These are phyloP conservation scores for Pollicipes pollicipes DNA, from an alignment of 1,140 invertebrate genomes.

Conservation along the genomic window DNA sequence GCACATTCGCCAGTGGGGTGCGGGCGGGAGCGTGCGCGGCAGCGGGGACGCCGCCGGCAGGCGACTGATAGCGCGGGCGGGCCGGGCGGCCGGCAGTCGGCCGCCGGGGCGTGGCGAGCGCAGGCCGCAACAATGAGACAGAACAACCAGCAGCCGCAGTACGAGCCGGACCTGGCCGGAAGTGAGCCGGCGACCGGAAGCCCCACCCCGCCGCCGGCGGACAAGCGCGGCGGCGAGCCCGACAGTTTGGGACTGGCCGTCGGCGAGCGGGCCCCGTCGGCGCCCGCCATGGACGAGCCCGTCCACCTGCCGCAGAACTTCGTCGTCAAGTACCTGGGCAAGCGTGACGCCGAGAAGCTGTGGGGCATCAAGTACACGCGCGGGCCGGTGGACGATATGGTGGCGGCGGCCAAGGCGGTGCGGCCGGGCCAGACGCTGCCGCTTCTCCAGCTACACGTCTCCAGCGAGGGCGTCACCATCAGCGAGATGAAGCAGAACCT, in stretches of 20 bases:
- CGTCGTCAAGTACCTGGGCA: constrained; percentile 66
- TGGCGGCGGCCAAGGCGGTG: constrained; percentile 51
- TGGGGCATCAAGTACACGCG: constrained; percentile 89
- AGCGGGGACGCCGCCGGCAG: neutral
- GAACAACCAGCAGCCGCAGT: neutral
- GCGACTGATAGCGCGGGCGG: neutral
- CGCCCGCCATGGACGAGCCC: constrained; percentile 8
- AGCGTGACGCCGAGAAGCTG: constrained; percentile 58
- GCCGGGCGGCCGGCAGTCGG: too few species aligned
- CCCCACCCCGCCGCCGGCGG: too few species aligned
- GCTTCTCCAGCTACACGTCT: constrained; percentile 51
- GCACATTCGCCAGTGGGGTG: too few species aligned
- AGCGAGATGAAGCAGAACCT: constrained; percentile 37
- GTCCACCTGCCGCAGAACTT: constrained; percentile 32
- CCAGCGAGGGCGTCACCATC: constrained; percentile 46
- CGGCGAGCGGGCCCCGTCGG: neutral
- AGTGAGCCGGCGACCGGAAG: neutral
- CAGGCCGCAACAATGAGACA: neutral
- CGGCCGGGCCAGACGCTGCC: constrained; percentile 48
- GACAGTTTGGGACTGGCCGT: neutral
- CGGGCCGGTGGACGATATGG: constrained; percentile 75
- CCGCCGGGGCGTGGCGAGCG: neutral
- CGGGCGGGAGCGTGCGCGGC: neutral
- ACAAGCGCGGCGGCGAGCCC: neutral
- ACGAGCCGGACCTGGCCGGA: neutral